phyloP scores from a whole-genome alignment of 2,888 invertebrate genomes.

The Elegia similella region DNA sequence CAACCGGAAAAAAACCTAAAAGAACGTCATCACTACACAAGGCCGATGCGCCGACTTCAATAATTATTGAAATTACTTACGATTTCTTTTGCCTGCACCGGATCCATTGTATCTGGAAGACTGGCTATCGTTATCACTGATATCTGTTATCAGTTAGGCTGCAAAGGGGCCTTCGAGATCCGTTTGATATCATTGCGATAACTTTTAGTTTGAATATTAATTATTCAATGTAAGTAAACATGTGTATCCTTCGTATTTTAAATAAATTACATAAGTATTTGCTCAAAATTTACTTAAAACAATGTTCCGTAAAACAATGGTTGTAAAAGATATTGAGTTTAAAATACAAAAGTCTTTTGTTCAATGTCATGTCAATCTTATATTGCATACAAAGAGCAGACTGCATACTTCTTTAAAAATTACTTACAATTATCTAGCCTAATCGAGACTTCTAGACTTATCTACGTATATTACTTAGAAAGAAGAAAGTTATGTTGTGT shows the following conservation, averaged over 20 bases:
- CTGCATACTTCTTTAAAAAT: too few species aligned
- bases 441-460: too few species aligned
- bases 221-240: neutral
- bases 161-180: slow-evolving; percentile 20
- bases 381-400: too few species aligned
- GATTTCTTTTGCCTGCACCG: slow-evolving; percentile 58
- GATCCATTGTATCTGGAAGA: slow-evolving; percentile 45
- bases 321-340: too few species aligned
- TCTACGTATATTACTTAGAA: too few species aligned
- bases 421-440: too few species aligned
- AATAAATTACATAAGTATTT: too few species aligned
- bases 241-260: neutral
- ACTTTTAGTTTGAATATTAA: slow-evolving; percentile 10
- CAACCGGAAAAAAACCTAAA: neutral
- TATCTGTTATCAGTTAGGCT: slow-evolving; percentile 15
- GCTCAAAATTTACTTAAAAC: too few species aligned
- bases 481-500: too few species aligned
- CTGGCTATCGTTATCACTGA: slow-evolving; percentile 13
- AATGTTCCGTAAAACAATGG: too few species aligned
- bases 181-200: slow-evolving; percentile 16
- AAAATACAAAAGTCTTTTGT: too few species aligned
- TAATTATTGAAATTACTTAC: slow-evolving; percentile 50
- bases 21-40: neutral
- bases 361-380: too few species aligned
- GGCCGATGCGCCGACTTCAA: neutral